Evolutionary conservation across 1,140 invertebrate species (phyloP), one percentile per base, ranked within the genome.

Genomic region (Sitobion miscanthi): DNA sequence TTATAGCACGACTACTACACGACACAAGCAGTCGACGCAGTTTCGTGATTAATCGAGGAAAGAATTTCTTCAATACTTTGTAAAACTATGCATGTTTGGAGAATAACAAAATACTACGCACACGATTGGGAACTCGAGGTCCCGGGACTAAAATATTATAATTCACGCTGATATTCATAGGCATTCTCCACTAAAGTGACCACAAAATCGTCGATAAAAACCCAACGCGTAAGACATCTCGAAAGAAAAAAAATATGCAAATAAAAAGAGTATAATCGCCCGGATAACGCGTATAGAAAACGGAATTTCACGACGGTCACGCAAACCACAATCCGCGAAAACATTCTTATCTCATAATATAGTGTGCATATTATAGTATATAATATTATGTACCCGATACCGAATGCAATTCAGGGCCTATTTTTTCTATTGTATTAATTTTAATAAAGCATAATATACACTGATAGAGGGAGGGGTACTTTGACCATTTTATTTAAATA

Each of bases 61-160:
- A 77, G 62, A 77, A 77, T 77, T 77, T 77, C 62, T 77, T 77
- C 30, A 11, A 77, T 30, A n/a, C n/a, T 30, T n/a, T 17, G 30
- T 14, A 77, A n/a, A 77, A 69, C 62, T 69, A 69, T n/a, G 62
- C n/a, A n/a, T 77, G 14, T n/a, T 77, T 77, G 62, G 30, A 69
- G 14, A 77, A 77, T 77, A 77, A 77, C n/a, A 77, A 77, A 77
- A 77, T 35, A 77, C 30, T 77, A 30, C 62, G 62, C 62, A 77
- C 62, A n/a, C 25, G 62, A 69, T 69, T n/a, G 62, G 62, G 30
- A 69, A 69, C 62, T 77, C 62, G 62, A 4, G 14, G n/a, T 77
- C 62, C 30, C 30, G n/a, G 62, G n/a, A 77, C 62, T 77, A 77
- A 77, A 77, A 77, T 77, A 77, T 77, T 77, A 77, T n/a, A 77